Percentiles rank a stretch among this genome's conserved stretches.
Conservation (phyloP, 2,888 invertebrate species). For the Aporophyla lueneburgensis region DNA sequence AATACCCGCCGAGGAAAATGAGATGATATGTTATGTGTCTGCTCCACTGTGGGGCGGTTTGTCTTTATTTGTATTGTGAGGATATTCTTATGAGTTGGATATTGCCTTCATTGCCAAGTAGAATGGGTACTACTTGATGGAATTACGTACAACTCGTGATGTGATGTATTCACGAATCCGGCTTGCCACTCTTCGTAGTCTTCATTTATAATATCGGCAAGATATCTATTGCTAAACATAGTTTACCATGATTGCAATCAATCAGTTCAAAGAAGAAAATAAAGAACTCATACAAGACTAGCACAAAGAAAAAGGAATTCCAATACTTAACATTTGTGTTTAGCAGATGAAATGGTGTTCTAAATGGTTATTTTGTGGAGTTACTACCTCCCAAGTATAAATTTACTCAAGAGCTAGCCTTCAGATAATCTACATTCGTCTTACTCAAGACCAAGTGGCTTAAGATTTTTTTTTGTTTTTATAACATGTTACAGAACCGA, state of each 20-base stretch:
- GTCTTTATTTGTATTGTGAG: conserved; percentile 35
- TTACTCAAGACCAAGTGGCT: neutral
- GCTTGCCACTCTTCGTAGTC: neutral
- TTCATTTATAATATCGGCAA: neutral
- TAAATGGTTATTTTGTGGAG: neutral
- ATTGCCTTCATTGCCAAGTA: conserved; percentile 5
- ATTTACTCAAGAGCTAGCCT: neutral
- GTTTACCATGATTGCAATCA: neutral
- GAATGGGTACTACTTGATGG: neutral
- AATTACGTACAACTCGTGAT: neutral
- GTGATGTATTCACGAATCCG: neutral
- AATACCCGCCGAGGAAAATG: conserved; percentile 53
- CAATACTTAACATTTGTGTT: neutral
- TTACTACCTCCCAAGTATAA: neutral
- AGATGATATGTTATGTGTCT: conserved; percentile 46
- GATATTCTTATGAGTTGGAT: conserved; percentile 5
- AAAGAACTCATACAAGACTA: too few species aligned
- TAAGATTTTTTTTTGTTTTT: conserved; percentile 10
- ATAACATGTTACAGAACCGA: neutral
- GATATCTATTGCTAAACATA: neutral
- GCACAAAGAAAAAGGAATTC: neutral
- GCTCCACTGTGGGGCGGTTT: conserved; percentile 11
- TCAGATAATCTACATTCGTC: neutral
- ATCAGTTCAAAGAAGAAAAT: neutral
- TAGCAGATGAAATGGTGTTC: neutral